phyloP scores from a whole-genome alignment of 2,888 invertebrate genomes.

The Machimus rusticus region DNA sequence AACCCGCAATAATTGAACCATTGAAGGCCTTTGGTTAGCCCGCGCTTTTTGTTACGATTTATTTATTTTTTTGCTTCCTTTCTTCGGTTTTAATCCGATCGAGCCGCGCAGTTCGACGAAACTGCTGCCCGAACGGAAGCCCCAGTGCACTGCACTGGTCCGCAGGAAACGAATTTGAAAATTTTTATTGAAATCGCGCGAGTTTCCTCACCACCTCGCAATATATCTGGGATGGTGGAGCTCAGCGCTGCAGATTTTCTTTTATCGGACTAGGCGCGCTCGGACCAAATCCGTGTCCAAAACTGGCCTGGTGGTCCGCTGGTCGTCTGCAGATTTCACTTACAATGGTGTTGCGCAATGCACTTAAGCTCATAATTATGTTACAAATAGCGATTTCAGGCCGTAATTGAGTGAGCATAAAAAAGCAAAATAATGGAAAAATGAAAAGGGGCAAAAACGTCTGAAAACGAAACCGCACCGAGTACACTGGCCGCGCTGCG shows the following conservation, averaged over 20 bases:
- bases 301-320: not conserved
- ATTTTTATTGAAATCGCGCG: not conserved
- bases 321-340: slow-evolving; percentile 22
- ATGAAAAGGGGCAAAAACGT: not conserved
- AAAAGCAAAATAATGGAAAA: slow-evolving; percentile 7
- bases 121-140: not conserved
- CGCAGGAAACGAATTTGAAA: not conserved
- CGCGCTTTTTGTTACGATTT: not conserved
- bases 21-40: not conserved
- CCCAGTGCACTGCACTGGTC: not conserved
- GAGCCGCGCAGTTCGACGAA: not conserved
- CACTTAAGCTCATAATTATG: slow-evolving; percentile 36
- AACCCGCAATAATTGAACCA: not conserved
- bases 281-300: not conserved
- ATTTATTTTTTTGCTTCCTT: not conserved
- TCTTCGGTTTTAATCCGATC: not conserved
- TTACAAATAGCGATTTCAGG: slow-evolving; percentile 32
- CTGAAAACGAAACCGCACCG: not conserved
- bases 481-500: not conserved
- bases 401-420: slow-evolving; percentile 26
- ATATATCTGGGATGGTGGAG: not conserved
- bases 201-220: not conserved
- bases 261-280: not conserved
- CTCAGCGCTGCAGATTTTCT: not conserved
- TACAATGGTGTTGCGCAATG: slow-evolving; percentile 32